These are phyloP conservation scores for Azemiops feae DNA, from an alignment of 2,113 vertebrate genomes.

Conservation along the genomic window DNA sequence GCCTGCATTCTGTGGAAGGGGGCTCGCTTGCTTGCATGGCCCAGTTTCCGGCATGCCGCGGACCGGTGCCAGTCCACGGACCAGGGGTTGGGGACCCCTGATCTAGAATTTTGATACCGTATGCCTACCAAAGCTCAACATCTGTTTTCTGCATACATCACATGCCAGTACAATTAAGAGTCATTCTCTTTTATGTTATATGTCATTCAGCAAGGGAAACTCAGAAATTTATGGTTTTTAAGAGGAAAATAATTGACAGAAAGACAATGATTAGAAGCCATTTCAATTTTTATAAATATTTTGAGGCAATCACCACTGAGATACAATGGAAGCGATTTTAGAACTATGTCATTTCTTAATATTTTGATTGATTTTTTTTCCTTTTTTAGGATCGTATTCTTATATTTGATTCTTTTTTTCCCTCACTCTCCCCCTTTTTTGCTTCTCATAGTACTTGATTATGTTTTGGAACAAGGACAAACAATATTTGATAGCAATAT, in stretches of 20 bases:
- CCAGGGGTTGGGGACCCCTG: no score
- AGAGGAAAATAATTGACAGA: background rate
- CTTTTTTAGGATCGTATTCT: background rate
- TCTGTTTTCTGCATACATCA: background rate
- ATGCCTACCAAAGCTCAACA: background rate
- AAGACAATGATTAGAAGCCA: background rate
- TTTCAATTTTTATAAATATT: background rate
- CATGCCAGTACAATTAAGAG: background rate
- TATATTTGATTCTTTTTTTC: background rate
- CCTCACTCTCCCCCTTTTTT: background rate
- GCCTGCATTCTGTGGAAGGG: no score
- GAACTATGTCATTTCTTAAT: background rate
- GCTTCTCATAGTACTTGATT: background rate
- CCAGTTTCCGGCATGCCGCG: no score
- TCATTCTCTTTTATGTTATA: background rate
- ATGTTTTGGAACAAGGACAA: background rate
- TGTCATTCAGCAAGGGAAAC: background rate
- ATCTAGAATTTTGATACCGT: background rate
- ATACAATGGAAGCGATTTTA: background rate
- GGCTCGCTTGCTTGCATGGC: no score
- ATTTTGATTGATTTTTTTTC: background rate
- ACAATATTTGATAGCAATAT: background rate
- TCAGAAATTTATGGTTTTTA: background rate
- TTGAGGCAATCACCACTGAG: background rate
- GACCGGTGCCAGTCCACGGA: no score